These are phyloP conservation scores for Meteorus sp. DNA, from an alignment of 1,140 invertebrate genomes.

Conservation along the genomic window DNA sequence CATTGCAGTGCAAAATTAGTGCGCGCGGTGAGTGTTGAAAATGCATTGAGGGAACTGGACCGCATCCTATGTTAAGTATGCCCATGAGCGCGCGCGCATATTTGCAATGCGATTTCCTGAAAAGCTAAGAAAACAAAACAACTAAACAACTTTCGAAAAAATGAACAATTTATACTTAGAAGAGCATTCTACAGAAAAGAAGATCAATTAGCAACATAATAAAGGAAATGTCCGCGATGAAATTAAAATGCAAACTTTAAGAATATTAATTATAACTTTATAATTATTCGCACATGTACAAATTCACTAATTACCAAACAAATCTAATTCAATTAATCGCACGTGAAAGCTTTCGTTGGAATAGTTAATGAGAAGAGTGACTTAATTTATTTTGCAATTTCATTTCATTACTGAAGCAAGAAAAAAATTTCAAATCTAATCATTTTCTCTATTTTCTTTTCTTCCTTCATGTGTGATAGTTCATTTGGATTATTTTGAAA, in stretches of 20 bases:
- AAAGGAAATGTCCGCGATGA: too few species aligned
- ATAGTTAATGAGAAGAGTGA: neutral
- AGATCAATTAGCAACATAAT: too few species aligned
- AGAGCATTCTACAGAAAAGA: constrained; percentile 6
- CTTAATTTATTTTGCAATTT: neutral
- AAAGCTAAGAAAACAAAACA: constrained; percentile 2
- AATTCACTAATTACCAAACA: constrained; percentile 5
- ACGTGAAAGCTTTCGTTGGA: neutral
- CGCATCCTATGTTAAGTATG: constrained; percentile 32
- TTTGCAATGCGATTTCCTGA: too few species aligned
- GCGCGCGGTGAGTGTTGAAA: constrained; percentile 24
- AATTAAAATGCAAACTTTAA: neutral
- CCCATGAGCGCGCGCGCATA: neutral
- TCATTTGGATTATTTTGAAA: neutral
- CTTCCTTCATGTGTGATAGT: too few species aligned
- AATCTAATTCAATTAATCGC: neutral
- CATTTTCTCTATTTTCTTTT: too few species aligned
- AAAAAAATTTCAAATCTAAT: too few species aligned
- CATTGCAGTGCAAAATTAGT: constrained; percentile 30
- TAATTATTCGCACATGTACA: too few species aligned
- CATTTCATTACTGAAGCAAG: too few species aligned
- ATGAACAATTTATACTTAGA: constrained; percentile 10
- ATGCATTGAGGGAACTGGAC: constrained; percentile 33
- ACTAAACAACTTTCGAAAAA: constrained; percentile 31
- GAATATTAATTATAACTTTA: too few species aligned